Evolutionary conservation across 1,140 invertebrate genomes (phyloP).

Genomic region (Solen grandis): DNA sequence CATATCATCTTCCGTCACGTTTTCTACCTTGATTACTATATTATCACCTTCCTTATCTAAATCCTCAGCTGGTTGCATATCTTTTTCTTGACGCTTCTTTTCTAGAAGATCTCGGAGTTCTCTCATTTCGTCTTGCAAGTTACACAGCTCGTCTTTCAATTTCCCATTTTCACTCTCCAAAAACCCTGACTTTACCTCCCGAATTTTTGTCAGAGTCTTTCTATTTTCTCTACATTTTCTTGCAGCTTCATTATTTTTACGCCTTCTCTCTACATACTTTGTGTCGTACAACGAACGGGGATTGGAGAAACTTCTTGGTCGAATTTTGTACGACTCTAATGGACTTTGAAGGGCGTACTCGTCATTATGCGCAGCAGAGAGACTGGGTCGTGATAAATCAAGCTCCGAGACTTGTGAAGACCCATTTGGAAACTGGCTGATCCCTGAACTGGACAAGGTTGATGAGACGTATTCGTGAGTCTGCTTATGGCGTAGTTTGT

Average conservation of each 20-base stretch:
- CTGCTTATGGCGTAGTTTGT: constrained; percentile 74
- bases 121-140: constrained; percentile 95
- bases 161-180: constrained; percentile 85
- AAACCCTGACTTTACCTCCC: constrained; percentile 80
- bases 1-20: too few species aligned
- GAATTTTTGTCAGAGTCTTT: constrained; percentile 75
- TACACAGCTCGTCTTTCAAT: constrained; percentile 91
- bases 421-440: constrained; percentile 64
- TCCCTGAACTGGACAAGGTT: too few species aligned
- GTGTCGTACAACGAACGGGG: constrained; percentile 62
- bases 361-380: constrained; percentile 64
- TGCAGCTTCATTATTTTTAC: constrained; percentile 78
- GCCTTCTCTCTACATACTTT: constrained; percentile 75
- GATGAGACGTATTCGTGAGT: constrained; percentile 30
- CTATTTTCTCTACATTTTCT: constrained; percentile 78
- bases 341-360: constrained; percentile 15
- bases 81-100: constrained; percentile 62
- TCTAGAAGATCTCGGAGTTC: constrained; percentile 87
- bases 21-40: too few species aligned
- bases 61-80: neutral
- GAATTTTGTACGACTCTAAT: neutral
- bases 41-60: too few species aligned
- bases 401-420: constrained; percentile 77
- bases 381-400: constrained; percentile 68
- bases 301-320: constrained; percentile 40